Evolutionary conservation across 2,113 vertebrate species (phyloP).

Genomic region (Charadrius vociferus): DNA sequence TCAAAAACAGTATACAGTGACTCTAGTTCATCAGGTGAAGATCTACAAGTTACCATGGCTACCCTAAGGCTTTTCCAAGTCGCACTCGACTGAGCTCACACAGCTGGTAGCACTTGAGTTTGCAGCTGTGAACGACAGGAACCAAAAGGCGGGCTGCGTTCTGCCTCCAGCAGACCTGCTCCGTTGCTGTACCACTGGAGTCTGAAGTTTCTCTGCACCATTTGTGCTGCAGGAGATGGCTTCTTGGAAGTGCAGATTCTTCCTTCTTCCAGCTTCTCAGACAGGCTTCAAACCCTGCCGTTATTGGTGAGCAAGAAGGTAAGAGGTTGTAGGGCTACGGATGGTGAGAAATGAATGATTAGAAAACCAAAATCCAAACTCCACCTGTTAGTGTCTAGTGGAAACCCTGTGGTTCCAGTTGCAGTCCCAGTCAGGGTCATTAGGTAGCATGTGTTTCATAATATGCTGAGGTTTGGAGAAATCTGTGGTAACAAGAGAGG

Average conservation of each 20-base stretch:
- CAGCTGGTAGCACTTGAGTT: background rate
- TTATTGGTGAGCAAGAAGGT: background rate
- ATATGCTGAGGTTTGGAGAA: background rate
- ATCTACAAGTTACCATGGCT: background rate
- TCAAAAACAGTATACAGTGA: background rate
- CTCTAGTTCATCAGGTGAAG: background rate
- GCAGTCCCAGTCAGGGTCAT: background rate
- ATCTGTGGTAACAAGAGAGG: background rate
- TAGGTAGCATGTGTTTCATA: background rate
- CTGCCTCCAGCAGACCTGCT: background rate
- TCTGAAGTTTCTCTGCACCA: background rate
- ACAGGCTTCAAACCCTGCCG: background rate
- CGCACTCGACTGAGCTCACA: background rate
- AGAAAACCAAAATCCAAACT: background rate
- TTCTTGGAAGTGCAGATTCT: background rate
- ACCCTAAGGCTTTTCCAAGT: background rate
- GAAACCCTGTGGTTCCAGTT: background rate
- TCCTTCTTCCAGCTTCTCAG: background rate
- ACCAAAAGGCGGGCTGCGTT: background rate
- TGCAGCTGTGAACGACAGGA: background rate
- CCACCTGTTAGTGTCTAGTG: background rate
- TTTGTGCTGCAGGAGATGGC: background rate
- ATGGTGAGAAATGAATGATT: background rate
- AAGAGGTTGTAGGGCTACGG: background rate
- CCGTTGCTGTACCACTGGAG: background rate